These are phyloP conservation scores for Cladopsammia gracilis DNA, from an alignment of 64 coral and sea anemone species.

Conservation along the genomic window DNA sequence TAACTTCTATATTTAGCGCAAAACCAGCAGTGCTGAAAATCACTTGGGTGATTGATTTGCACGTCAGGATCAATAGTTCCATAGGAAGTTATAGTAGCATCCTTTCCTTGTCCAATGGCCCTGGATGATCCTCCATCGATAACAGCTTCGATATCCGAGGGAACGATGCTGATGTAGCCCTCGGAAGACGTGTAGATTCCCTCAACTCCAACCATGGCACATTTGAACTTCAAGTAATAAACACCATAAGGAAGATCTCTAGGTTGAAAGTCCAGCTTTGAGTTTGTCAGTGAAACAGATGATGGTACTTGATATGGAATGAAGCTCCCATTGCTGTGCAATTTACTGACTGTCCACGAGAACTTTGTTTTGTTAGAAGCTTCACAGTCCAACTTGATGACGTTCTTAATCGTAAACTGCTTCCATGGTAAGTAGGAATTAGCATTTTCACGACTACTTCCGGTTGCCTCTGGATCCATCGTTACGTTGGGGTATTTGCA, in stretches of 20 bases:
- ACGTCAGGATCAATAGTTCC: constrained; percentile 56
- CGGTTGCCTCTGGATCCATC: neutral
- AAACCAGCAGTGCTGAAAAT: constrained; percentile 47
- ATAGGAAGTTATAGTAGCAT: neutral
- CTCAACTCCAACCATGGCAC: constrained; percentile 40
- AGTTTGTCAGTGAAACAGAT: neutral
- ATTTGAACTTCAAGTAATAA: neutral
- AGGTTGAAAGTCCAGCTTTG: constrained; percentile 13
- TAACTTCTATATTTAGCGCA: constrained; percentile 41
- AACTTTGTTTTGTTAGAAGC: constrained; percentile 33
- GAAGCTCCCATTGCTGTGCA: neutral
- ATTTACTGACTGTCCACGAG: neutral
- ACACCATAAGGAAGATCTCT: constrained; percentile 25
- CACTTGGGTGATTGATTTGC: neutral
- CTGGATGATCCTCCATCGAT: constrained; percentile 42
- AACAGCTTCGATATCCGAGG: constrained; percentile 16
- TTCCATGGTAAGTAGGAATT: neutral
- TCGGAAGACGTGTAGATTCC: constrained; percentile 20
- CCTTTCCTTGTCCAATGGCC: constrained; percentile 55
- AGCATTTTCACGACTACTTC: neutral
- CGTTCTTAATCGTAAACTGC: neutral
- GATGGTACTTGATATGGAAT: neutral
- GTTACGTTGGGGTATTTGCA: constrained; percentile 58
- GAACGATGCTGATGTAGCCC: constrained; percentile 50
- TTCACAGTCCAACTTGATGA: constrained; percentile 53